Base-by-base conservation (phyloP, 2,797 vertebrate genomes). In the Anguilla obscura region DNA sequence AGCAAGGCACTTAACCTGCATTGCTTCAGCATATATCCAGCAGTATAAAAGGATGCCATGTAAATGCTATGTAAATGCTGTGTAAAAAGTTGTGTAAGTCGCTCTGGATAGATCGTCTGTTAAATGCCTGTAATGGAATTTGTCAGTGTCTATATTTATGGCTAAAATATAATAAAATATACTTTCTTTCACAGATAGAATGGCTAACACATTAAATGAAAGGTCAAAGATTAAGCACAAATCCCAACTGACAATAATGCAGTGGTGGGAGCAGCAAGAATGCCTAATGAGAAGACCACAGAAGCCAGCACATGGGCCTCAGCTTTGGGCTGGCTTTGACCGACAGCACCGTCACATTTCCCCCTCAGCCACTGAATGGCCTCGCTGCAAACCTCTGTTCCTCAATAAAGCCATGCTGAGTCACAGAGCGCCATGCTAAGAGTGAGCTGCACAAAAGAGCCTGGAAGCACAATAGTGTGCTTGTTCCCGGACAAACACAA, bases 401-500 rank as follows among this genome's bases (percentile, higher is more conserved):
- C 74, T 79, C 2, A 33, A 12, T 40, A 40, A 79, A 45, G 74
- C 33, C 36, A 21, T 79, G 74, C 74, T 79, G 74, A 79, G 74
- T 79, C 74, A 79, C 74, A 36, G 74, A 16, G 18, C 3, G 7
- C 74, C 74, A 45, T 16, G 36, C 71, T 36, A 33, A 33, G 30
- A 30, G 71, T 3, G 12, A 33, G 71, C 10, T 4, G 30, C 74
- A 79, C 33, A 79, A 79, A 45, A 79, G 74, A 40, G 30, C 36
- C 33, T 45, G 12, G 33, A 18, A 45, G 74, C 36, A 79, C 74
- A 79, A 79, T 79, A 8, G 36, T 1, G 33, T 40, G 74, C 74
- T 79, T 79, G 74, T 79, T 79, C 33, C 71, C 36, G 18, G 74
- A 79, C 36, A 45, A 79, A 79, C 33, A 16, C 71, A 79, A 79